Conservation (phyloP, 1,140 invertebrate genomes). For the Tetramorium simillimum region DNA sequence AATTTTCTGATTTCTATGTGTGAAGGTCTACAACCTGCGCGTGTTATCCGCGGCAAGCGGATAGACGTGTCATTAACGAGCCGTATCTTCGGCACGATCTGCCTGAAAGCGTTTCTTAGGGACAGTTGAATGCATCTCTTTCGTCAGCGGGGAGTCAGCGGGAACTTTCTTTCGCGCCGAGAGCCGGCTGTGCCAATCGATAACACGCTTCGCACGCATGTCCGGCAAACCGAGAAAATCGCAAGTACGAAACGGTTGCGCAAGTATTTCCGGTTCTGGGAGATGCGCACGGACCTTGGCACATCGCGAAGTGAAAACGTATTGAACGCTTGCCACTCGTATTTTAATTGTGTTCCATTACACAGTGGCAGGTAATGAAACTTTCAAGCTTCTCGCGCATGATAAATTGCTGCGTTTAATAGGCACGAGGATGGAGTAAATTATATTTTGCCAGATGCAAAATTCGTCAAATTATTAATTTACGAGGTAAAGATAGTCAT, state of each 20-base stretch:
- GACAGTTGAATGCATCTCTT: constrained; percentile 32
- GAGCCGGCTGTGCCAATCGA: constrained; percentile 43
- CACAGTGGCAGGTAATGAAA: neutral
- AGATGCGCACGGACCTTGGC: constrained; percentile 64
- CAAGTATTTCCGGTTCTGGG: constrained; percentile 65
- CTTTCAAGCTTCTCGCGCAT: neutral
- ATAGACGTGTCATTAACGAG: constrained; percentile 42
- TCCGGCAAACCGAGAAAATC: constrained; percentile 53
- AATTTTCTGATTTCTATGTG: neutral
- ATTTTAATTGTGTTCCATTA: neutral
- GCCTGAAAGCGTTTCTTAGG: constrained; percentile 19
- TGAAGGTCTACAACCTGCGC: constrained; percentile 7
- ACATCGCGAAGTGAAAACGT: constrained; percentile 61
- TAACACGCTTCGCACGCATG: constrained; percentile 39
- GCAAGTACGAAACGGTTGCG: constrained; percentile 61
- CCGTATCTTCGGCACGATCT: constrained; percentile 34
- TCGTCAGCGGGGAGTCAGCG: constrained; percentile 37
- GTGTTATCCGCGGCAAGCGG: neutral
- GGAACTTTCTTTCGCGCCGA: constrained; percentile 49
- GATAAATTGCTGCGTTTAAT: constrained; percentile 11
- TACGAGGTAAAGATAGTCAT: neutral
- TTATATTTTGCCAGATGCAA: neutral
- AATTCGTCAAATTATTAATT: neutral
- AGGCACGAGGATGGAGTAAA: neutral
- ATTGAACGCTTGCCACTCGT: neutral